These are phyloP conservation scores for Platyrinchus mystaceus DNA, from an alignment of 2,797 vertebrate genomes.

Conservation along the genomic window DNA sequence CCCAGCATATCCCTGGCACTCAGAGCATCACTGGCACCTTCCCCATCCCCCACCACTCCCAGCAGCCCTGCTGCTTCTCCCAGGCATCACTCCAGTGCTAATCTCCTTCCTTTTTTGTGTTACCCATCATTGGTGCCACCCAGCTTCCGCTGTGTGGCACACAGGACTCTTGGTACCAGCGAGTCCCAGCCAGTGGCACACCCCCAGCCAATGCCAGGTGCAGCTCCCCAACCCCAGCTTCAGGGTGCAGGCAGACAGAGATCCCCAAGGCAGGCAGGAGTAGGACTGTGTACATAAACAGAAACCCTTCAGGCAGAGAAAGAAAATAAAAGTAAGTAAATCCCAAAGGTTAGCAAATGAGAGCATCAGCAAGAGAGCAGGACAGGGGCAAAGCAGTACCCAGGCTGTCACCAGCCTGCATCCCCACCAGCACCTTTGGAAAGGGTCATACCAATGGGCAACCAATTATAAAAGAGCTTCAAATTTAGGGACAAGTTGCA, in stretches of 20 bases:
- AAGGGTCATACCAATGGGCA: neutral
- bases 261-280: neutral
- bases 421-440: neutral
- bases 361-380: neutral
- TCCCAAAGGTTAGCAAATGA: neutral
- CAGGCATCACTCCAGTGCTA: fast-evolving
- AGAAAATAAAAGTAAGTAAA: neutral
- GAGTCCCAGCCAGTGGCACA: neutral
- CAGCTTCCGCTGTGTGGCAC: neutral
- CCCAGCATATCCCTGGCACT: fast-evolving
- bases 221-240: neutral
- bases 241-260: neutral
- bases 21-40: neutral
- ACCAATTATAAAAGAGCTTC: neutral
- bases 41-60: neutral
- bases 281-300: fast-evolving
- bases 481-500: neutral
- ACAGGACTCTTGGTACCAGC: neutral
- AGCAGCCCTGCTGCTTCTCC: fast-evolving
- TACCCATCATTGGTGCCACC: neutral
- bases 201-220: neutral
- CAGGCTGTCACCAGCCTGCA: neutral
- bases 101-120: neutral
- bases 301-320: neutral
- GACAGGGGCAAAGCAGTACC: neutral